Evolutionary conservation across 1,140 invertebrate species (phyloP), one percentile per base, ranked within the genome.

Genomic region (Drosophila lowei): DNA sequence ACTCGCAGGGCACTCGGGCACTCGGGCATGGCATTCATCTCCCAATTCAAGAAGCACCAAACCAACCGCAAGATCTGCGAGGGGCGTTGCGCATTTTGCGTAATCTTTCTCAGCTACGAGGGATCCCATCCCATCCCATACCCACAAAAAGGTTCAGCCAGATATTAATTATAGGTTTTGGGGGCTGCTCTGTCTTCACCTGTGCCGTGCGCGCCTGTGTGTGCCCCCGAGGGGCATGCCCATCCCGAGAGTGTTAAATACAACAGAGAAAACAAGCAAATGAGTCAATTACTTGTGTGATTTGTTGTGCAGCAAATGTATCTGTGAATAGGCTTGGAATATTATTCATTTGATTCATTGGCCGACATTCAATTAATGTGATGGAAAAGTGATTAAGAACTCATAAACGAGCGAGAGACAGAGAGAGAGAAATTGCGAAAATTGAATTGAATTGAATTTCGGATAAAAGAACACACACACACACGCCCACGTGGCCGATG

Each of bases 101-200:
- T 88, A 86, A 86, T 81, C 68, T 58, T 54, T 49, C 55, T 56
- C 64, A 64, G 79, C 74, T 66, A 66, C 42, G 60, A 70, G 75
- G 78, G 77, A 8, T 30, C 23, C 23, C 23, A 4, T 23, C 2
- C 21, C 6, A 8, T 7, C 28, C 28, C 28, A 38, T 5, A 0
- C 34, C 34, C 4, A 38, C 74, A 65, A 75, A 86, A 85, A 75
- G 77, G 53, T 63, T 64, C 48, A 9, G 30, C 8, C 30, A 75
- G 70, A 70, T 88, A 81, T 86, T 86, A 86, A 86, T 86, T 86
- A 86, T 86, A 72, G 83, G 56, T 23, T 67, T 63, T 34, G 47
- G 52, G 42, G 13, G 30, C 48, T 13, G 44, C 47, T 42, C 15
- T 25, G 53, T 52, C 64, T 46, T 38, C 65, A 71, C 47, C 65